phyloP scores from a whole-genome alignment of 2,113 vertebrate genomes.

The Ammodytes dubius region DNA sequence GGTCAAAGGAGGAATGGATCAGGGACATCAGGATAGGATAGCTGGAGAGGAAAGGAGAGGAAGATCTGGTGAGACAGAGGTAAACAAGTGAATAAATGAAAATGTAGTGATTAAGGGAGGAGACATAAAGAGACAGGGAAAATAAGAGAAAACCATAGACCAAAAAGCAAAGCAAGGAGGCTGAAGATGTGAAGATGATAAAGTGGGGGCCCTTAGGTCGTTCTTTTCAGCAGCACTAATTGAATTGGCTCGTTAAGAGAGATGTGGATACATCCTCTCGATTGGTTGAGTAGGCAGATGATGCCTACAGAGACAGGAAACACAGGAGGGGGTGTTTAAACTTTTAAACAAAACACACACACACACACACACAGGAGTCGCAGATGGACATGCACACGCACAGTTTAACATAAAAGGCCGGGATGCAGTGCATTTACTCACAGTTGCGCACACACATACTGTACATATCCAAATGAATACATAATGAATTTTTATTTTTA shows the following conservation, averaged over 20 bases:
- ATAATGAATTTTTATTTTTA: not conserved
- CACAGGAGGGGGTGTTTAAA: slow-evolving; percentile 47
- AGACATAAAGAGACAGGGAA: not conserved
- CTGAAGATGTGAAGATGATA: slow-evolving; percentile 11
- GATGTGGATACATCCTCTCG: slow-evolving; percentile 68
- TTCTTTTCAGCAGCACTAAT: slow-evolving; percentile 69
- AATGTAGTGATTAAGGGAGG: not conserved
- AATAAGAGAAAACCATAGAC: not conserved
- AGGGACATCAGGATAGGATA: not conserved
- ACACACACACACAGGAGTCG: not conserved
- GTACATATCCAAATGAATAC: not conserved
- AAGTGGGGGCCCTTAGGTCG: slow-evolving; percentile 41
- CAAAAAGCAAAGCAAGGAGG: not conserved
- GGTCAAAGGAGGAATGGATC: slow-evolving; percentile 3
- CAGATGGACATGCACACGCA: slow-evolving; percentile 4
- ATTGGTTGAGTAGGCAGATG: slow-evolving; percentile 74
- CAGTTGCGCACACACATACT: not conserved
- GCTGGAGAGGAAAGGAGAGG: not conserved
- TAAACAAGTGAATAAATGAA: not conserved
- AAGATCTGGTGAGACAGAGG: not conserved
- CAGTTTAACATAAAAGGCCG: not conserved
- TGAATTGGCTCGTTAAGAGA: slow-evolving; percentile 77
- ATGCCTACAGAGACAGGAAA: slow-evolving; percentile 57
- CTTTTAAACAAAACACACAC: slow-evolving; percentile 19
- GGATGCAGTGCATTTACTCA: slow-evolving; percentile 8